Conservation (phyloP, 1,140 invertebrate species). For the Laupala kohalensis region DNA sequence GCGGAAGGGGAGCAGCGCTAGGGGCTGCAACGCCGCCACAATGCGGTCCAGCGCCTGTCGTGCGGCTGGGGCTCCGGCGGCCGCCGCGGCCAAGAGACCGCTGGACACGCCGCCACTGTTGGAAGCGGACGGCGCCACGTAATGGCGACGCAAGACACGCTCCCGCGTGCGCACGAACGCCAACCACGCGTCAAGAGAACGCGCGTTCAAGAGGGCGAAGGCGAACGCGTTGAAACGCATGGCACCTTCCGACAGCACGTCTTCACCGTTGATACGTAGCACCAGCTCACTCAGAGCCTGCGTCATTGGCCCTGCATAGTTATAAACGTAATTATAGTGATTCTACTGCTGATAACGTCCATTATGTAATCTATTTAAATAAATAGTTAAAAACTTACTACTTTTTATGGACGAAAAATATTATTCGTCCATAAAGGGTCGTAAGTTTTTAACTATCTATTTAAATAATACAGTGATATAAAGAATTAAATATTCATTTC, state of each 20-base stretch:
- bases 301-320: constrained; percentile 52
- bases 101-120: constrained; percentile 63
- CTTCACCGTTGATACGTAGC: constrained; percentile 69
- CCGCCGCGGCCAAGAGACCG: constrained; percentile 54
- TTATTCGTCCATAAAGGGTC: no score
- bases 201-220: constrained; percentile 71
- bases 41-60: constrained; percentile 55
- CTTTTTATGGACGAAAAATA: no score
- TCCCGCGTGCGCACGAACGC: constrained; percentile 69
- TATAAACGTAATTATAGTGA: no score
- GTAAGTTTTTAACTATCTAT: no score
- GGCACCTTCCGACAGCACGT: constrained; percentile 67
- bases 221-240: constrained; percentile 84
- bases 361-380: no score
- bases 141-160: constrained; percentile 68
- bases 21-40: constrained; percentile 55
- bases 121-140: constrained; percentile 50
- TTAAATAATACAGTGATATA: no score
- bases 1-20: constrained; percentile 63
- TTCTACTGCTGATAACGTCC: no score
- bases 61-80: constrained; percentile 44
- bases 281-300: constrained; percentile 77
- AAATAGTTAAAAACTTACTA: no score
- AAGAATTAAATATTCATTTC: no score
- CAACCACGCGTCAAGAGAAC: constrained; percentile 73